Percentiles rank a stretch among this genome's conserved stretches.
These are phyloP conservation scores for Euleptes europaea DNA, from an alignment of 2,113 vertebrate species.

Conservation along the genomic window DNA sequence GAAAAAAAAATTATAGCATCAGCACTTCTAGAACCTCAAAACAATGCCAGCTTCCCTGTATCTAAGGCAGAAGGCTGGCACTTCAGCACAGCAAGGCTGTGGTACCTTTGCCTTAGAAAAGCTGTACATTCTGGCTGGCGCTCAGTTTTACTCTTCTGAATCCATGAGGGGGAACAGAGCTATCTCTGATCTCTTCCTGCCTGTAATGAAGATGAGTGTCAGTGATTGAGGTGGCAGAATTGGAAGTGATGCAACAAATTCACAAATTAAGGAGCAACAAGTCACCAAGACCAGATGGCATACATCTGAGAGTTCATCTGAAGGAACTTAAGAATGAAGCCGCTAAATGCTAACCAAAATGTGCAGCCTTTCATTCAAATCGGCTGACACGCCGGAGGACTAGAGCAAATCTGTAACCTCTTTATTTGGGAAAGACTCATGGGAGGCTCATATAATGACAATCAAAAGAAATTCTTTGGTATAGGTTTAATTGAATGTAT, in stretches of 20 bases:
- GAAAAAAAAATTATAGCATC: neutral
- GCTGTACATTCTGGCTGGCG: conserved; percentile 32
- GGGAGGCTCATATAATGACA: conserved; percentile 43
- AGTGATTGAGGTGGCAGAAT: conserved; percentile 73
- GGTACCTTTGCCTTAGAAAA: conserved; percentile 37
- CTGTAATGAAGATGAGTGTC: conserved; percentile 68
- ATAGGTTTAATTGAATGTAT: neutral
- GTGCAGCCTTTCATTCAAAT: conserved; percentile 68
- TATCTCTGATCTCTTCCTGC: conserved; percentile 66
- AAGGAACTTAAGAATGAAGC: conserved; percentile 67
- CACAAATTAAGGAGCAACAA: conserved; percentile 75
- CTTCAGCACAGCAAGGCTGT: conserved; percentile 23
- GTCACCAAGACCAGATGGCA: conserved; percentile 73
- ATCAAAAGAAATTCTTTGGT: conserved; percentile 28
- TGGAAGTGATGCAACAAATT: conserved; percentile 73
- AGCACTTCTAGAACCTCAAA: neutral
- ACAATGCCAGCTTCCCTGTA: neutral
- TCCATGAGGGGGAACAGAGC: conserved; percentile 33
- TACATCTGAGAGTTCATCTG: conserved; percentile 70
- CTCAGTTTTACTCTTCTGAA: conserved; percentile 45
- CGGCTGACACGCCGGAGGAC: conserved; percentile 55
- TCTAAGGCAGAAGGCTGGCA: neutral
- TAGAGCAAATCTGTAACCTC: conserved; percentile 55
- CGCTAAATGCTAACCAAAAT: conserved; percentile 68
- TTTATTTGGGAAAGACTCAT: conserved; percentile 44